phyloP scores from a whole-genome alignment of 37 sponge, comb jelly and placozoan genomes.

The Bolinopsis microptera region DNA sequence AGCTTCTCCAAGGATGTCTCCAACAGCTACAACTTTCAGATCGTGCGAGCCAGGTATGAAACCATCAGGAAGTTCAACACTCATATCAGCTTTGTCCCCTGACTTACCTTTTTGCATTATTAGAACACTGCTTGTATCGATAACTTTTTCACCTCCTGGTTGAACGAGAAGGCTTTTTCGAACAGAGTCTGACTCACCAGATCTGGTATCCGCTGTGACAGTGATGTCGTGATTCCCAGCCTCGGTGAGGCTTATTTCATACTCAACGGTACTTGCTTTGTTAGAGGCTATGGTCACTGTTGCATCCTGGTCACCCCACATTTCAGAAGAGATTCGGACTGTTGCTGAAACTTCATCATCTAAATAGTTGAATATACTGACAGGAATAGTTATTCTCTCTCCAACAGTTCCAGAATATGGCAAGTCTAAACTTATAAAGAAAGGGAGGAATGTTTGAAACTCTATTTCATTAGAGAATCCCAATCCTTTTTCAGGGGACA shows the following conservation, averaged over 20 bases:
- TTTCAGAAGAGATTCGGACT: background rate
- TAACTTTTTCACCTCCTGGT: slow-evolving; percentile 2
- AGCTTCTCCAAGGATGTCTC: slow-evolving; percentile 46
- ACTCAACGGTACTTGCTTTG: background rate
- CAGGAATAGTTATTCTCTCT: slow-evolving; percentile 35
- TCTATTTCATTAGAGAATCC: slow-evolving; percentile 63
- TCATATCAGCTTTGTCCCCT: background rate
- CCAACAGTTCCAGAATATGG: slow-evolving; percentile 58
- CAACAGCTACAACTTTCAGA: slow-evolving; percentile 9
- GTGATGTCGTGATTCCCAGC: slow-evolving; percentile 22
- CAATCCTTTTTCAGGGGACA: slow-evolving; percentile 25
- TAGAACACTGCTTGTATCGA: background rate
- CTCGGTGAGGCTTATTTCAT: slow-evolving; percentile 21
- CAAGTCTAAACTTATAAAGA: slow-evolving; percentile 27
- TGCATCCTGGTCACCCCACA: background rate
- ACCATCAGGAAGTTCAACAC: background rate
- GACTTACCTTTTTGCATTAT: background rate
- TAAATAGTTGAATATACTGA: slow-evolving; percentile 36
- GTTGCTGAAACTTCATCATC: background rate
- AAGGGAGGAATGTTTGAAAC: slow-evolving; percentile 26
- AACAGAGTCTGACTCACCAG: slow-evolving; percentile 1
- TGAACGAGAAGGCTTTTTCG: background rate
- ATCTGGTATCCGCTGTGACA: background rate
- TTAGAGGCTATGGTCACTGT: background rate
- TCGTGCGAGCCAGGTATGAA: slow-evolving; percentile 17